Conservation (phyloP, 2,888 invertebrate species). For the Campopleginae sp. region DNA sequence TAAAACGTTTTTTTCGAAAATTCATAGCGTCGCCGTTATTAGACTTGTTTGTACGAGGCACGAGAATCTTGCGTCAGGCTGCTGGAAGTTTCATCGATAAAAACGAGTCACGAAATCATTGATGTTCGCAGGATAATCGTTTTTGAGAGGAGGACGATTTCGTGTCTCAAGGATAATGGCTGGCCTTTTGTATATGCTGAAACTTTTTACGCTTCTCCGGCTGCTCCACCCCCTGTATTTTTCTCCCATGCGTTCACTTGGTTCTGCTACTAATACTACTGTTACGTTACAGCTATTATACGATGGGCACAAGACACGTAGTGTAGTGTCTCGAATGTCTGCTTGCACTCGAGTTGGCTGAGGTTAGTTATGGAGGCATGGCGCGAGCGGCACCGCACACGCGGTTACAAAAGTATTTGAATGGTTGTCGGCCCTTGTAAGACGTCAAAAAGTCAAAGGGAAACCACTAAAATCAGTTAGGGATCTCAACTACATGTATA, state of each 20-base stretch:
- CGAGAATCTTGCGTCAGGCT: too few species aligned
- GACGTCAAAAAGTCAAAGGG: conserved; percentile 84
- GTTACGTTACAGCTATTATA: conserved; percentile 9
- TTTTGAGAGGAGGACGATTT: not conserved
- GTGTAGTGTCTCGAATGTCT: conserved; percentile 34
- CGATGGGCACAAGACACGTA: not conserved
- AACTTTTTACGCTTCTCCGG: not conserved
- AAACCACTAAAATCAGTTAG: conserved; percentile 84
- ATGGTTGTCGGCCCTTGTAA: conserved; percentile 83
- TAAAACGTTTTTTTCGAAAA: too few species aligned
- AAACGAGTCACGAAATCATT: not conserved
- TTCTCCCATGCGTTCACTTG: conserved; percentile 53
- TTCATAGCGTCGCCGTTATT: too few species aligned
- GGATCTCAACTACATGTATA: conserved; percentile 81
- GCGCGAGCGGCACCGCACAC: conserved; percentile 71
- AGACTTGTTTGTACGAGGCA: not conserved
- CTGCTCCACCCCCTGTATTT: conserved; percentile 15
- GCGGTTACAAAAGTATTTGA: conserved; percentile 83
- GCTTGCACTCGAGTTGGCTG: conserved; percentile 76
- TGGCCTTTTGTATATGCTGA: conserved; percentile 27
- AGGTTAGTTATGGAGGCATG: conserved; percentile 82
- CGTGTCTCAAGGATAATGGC: conserved; percentile 21
- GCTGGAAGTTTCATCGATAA: not conserved
- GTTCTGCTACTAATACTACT: conserved; percentile 23
- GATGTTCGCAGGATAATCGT: not conserved